Base-by-base conservation (phyloP, 2,888 invertebrate genomes). In the Neocrepidodera transversa region DNA sequence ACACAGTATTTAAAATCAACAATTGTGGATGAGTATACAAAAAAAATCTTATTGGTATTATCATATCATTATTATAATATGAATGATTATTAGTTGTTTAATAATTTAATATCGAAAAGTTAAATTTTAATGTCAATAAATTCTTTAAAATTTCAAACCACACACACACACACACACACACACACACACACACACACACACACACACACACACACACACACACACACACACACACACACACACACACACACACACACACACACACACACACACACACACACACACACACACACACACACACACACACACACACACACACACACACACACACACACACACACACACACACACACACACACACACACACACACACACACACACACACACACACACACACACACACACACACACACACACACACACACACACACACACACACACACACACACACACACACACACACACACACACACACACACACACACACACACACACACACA, bases 401-500 rank as follows among this genome's bases (percentile, higher is more conserved):
- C 18, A 50, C 50, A 50, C 36, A 50, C 50, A 50, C 36, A 36
- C 50, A 50, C 36, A 50, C 35, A 50, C 36, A 50, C 50, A 36
- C 36, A 50, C 50, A 50, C 36, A 50, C 50, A 50, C 18, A 36
- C 50, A 50, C 36, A 50, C 50, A 50, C 36, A 50, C 50, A 36
- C 36, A 50, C 35, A 50, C 36, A 50, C 50, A 50, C 36, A 36
- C 50, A 50, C 36, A 50, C 50, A 50, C 18, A 50, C 50, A 50
- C 36, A 50, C 50, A 50, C 36, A 50, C 50, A 50, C 36, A 50
- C 28, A 50, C 36, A 50, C 50, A 50, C 36, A 50, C 50, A 50
- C 36, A 50, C 50, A 50, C 13, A 50, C 50, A 50, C 36, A 50
- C 50, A 50, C 36, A 50, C 50, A 50, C n/a, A n/a, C n/a, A n/a